Base-by-base conservation (phyloP, 2,888 invertebrate species). In the Mimas tiliae region DNA sequence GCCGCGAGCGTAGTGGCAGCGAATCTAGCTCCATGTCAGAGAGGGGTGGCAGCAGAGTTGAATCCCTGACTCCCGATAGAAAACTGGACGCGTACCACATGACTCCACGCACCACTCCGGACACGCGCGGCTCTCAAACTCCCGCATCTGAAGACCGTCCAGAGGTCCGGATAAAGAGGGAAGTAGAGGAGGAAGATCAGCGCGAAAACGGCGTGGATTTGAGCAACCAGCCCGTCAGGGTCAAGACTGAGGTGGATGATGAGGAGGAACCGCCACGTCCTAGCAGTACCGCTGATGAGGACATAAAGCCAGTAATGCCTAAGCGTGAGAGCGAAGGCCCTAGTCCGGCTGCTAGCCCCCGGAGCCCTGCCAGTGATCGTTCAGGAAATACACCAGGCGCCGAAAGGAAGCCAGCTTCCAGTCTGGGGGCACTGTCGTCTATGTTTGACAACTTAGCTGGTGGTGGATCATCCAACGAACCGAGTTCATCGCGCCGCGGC, bases 11-110 rank as follows among this genome's bases (percentile, higher is more conserved):
- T 71, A 97, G 97, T 80, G 97, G 97, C 27, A 97, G 97, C 81
- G 97, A 98, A 83, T 97, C 97, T 0, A 98, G 98, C 85, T 97
- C 97, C 1, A 96, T 97, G 91, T 97, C 97, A 1, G 97, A 97
- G 77, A 93, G 97, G 55, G 97, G 97, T 2, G 96, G 96, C 69
- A 96, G 96, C 81, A 94, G 97, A 72, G 95, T 97, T 21, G 97
- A 97, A 73, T 95, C 97, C 0, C 94, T 97, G 75, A 97, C 97
- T 21, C 97, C 98, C 0, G 97, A 97, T 80, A 94, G 97, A 65
- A 96, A 96, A 80, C 92, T 95, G 84, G 96, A 96, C 72, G 94
- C 95, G 68, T 94, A 94, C 76, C 95, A 95, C 80, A 94, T 94
- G 83, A 95, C 95, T 14, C 95, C 95, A 6, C 94, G 96, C 75